Conservation (phyloP, 2,797 vertebrate genomes). For the Acomys russatus region DNA sequence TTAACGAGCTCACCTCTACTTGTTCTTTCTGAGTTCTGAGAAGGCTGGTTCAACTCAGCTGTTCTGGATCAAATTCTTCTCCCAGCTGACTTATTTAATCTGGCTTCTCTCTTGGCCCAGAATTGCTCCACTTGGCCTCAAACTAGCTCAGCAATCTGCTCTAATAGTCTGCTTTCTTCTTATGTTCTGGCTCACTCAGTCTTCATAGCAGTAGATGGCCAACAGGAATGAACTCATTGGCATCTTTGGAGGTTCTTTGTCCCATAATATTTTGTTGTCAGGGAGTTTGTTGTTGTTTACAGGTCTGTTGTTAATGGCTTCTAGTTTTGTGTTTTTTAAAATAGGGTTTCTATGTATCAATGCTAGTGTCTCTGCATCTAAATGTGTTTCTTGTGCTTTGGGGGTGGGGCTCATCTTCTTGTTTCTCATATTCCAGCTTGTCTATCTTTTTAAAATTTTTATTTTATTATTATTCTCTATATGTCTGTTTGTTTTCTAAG, state of each 20-base stretch:
- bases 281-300: not conserved
- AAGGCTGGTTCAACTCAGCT: too few species aligned
- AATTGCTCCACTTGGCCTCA: too few species aligned
- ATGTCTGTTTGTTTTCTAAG: not conserved
- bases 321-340: not conserved
- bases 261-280: not conserved
- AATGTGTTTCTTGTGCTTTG: not conserved
- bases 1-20: too few species aligned
- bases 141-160: too few species aligned
- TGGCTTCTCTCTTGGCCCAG: too few species aligned
- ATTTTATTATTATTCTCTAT: not conserved
- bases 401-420: not conserved
- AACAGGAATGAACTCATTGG: not conserved
- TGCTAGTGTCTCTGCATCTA: accelerated
- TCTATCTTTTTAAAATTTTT: not conserved
- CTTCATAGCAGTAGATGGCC: not conserved
- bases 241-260: not conserved
- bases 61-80: too few species aligned
- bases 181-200: too few species aligned
- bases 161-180: too few species aligned
- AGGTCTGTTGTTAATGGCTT: not conserved
- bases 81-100: too few species aligned
- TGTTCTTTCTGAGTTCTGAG: too few species aligned
- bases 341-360: not conserved
- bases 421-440: too few species aligned